phyloP scores from a whole-genome alignment of 2,888 invertebrate genomes.

The Mongoloraphidia duomilia region DNA sequence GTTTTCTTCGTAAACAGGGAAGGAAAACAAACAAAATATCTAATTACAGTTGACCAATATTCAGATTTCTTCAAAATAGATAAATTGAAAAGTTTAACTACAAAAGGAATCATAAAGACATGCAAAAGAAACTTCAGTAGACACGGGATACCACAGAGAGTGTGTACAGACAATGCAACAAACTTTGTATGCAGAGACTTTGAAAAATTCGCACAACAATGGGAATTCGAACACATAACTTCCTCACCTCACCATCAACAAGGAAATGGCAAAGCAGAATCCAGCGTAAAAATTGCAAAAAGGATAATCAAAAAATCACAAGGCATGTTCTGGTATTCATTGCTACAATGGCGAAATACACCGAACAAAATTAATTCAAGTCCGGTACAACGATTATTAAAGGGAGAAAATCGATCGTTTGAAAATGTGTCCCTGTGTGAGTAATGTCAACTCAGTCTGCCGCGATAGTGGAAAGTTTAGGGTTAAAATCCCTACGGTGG shows the following conservation, averaged over 20 bases:
- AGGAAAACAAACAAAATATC: constrained; percentile 5
- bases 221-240: constrained; percentile 14
- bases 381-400: constrained; percentile 12
- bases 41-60: constrained; percentile 15
- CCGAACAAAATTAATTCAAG: constrained; percentile 14
- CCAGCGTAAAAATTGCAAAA: constrained; percentile 17
- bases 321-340: constrained; percentile 9
- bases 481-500: too few species aligned
- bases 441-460: too few species aligned
- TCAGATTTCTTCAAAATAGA: constrained; percentile 15
- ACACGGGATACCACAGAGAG: constrained; percentile 11
- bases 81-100: constrained; percentile 7
- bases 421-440: too few species aligned
- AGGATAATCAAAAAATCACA: constrained; percentile 12
- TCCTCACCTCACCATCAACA: constrained; percentile 14
- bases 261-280: constrained; percentile 17
- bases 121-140: constrained; percentile 12
- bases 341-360: constrained; percentile 15
- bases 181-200: constrained; percentile 10
- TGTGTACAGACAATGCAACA: constrained; percentile 12
- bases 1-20: constrained; percentile 7
- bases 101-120: constrained; percentile 7
- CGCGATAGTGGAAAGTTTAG: too few species aligned
- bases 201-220: constrained; percentile 10
- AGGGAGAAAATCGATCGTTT: too few species aligned